phyloP scores from a whole-genome alignment of 2,797 vertebrate species.

The Apogon talboti region DNA sequence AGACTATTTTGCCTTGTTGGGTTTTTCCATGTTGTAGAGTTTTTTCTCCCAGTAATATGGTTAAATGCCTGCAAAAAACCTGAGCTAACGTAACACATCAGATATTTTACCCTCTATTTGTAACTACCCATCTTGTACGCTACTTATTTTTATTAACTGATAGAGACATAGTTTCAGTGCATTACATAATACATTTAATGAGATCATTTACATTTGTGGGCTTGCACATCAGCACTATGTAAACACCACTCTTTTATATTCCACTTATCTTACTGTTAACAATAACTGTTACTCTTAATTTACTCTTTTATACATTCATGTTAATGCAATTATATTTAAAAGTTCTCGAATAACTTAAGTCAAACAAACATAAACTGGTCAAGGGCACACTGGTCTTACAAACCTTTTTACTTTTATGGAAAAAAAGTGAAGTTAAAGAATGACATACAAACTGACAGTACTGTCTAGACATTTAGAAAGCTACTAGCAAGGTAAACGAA shows the following conservation, averaged over 20 bases:
- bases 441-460: no score
- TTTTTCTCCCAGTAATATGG: conserved; percentile 7
- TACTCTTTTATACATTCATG: not conserved
- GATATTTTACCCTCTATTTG: conserved; percentile 12
- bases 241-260: not conserved
- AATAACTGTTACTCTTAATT: no score
- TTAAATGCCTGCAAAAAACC: conserved; percentile 11
- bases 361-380: not conserved
- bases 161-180: conserved; percentile 1
- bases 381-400: not conserved
- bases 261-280: no score
- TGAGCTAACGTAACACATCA: conserved; percentile 21
- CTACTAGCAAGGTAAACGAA: no score
- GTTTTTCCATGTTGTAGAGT: conserved; percentile 44
- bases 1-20: conserved; percentile 14
- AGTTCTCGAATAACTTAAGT: not conserved
- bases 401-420: not conserved
- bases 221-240: not conserved
- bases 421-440: no score
- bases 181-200: conserved; percentile 16
- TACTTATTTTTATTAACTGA: no score
- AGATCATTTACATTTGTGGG: not conserved
- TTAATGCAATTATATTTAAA: conserved; percentile 2
- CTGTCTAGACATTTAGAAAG: no score
- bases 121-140: not conserved